Conservation (phyloP, 2,797 vertebrate genomes). For the Varecia variegata region DNA sequence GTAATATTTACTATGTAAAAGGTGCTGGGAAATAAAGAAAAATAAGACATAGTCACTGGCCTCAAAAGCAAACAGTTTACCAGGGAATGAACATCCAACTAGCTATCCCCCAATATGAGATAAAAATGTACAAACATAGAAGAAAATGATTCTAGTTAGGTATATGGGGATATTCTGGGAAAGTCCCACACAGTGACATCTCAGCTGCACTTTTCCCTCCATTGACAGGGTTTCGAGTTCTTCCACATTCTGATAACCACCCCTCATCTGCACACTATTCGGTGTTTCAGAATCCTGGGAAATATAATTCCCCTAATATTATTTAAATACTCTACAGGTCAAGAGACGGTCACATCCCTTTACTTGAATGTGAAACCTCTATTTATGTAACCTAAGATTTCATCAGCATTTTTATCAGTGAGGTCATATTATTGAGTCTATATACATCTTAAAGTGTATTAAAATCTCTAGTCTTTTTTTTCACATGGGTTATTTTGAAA, state of each 20-base stretch:
- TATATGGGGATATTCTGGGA: background rate
- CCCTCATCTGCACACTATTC: background rate
- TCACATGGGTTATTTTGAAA: conserved; percentile 25
- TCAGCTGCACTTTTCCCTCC: background rate
- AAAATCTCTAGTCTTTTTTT: background rate
- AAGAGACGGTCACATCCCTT: background rate
- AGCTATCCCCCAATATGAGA: background rate
- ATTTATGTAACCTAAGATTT: conserved; percentile 31
- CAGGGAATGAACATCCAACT: background rate
- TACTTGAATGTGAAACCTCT: background rate
- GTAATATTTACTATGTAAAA: background rate
- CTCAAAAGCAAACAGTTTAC: background rate
- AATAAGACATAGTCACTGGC: background rate
- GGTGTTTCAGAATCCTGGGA: conserved; percentile 6
- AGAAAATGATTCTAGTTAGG: background rate
- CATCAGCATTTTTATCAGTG: conserved; percentile 10
- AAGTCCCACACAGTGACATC: background rate
- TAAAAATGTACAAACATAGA: background rate
- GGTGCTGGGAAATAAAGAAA: background rate
- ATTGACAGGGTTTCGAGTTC: background rate
- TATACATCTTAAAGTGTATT: background rate
- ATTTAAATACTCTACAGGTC: conserved; percentile 5
- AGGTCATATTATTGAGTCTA: background rate
- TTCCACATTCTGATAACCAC: background rate
- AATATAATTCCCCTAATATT: conserved; percentile 27